phyloP scores from a whole-genome alignment of 2,888 invertebrate genomes.

The Mythimna pallens region DNA sequence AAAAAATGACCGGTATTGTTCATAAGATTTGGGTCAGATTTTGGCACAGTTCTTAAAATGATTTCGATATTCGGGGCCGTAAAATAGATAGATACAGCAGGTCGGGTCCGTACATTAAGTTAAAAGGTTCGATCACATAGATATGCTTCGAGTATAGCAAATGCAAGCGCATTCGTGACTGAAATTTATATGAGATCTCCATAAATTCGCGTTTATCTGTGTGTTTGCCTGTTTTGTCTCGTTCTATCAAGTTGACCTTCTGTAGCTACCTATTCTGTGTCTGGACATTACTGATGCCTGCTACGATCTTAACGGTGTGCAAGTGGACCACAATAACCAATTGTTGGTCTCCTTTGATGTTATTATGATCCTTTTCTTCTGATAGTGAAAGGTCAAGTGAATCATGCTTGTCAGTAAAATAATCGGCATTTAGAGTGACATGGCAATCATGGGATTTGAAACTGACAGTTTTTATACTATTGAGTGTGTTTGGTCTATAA shows the following conservation, averaged over 20 bases:
- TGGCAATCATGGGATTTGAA: slow-evolving; percentile 18
- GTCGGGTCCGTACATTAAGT: neutral
- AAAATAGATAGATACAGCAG: slow-evolving; percentile 17
- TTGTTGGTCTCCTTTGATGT: slow-evolving; percentile 56
- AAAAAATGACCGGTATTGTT: slow-evolving; percentile 67
- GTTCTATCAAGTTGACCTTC: neutral
- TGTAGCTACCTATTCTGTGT: slow-evolving; percentile 4
- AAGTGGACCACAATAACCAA: slow-evolving; percentile 58
- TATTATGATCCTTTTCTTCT: slow-evolving; percentile 62
- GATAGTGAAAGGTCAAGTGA: slow-evolving; percentile 65
- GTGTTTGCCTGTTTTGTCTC: neutral
- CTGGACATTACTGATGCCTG: slow-evolving; percentile 52
- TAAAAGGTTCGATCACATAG: neutral
- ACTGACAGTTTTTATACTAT: slow-evolving; percentile 12
- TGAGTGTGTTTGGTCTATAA: slow-evolving; percentile 6
- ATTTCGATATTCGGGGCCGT: slow-evolving; percentile 44
- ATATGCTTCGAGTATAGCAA: neutral
- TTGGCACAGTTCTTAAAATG: slow-evolving; percentile 54
- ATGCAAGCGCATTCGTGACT: neutral
- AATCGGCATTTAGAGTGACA: slow-evolving; percentile 24
- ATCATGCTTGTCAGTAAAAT: slow-evolving; percentile 29
- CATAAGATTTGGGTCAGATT: slow-evolving; percentile 60
- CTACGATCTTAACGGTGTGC: slow-evolving; percentile 64
- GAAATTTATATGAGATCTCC: neutral
- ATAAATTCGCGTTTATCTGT: neutral